A percentile compares a stretch with the other conserved stretches of the same genome.
phyloP scores from a whole-genome alignment of 2,797 vertebrate genomes.

The Acropternis orthonyx region DNA sequence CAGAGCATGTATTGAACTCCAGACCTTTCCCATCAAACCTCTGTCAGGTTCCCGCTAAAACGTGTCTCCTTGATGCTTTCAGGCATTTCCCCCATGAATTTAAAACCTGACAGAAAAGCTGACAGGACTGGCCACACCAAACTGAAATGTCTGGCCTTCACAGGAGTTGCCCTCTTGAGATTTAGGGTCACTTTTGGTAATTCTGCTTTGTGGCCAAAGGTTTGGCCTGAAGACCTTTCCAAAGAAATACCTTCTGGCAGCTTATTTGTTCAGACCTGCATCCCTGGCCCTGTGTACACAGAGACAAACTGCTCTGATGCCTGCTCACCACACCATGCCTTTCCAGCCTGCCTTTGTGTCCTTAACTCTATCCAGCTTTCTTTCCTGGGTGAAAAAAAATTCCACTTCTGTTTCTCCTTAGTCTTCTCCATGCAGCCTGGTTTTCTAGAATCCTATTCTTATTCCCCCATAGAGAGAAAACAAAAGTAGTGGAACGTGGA shows the following conservation, averaged over 20 bases:
- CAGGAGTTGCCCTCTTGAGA: neutral
- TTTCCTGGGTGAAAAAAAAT: neutral
- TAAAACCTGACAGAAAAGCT: neutral
- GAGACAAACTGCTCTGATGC: neutral
- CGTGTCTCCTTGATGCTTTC: neutral
- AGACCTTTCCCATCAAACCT: conserved; percentile 39
- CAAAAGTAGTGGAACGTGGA: neutral
- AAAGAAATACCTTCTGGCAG: neutral
- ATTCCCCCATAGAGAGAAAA: conserved; percentile 21
- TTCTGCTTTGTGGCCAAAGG: neutral
- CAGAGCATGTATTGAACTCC: conserved; percentile 17
- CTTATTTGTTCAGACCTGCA: neutral
- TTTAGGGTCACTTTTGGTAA: neutral
- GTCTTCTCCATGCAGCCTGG: neutral
- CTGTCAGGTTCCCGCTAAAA: neutral
- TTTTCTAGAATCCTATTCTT: neutral
- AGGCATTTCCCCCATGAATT: neutral
- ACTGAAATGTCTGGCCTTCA: neutral
- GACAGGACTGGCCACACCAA: neutral
- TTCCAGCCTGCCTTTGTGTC: neutral
- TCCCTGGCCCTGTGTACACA: rapidly evolving
- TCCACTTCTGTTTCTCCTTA: conserved; percentile 21
- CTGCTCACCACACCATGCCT: neutral
- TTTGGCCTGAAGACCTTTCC: neutral
- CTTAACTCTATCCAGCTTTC: neutral